These are phyloP conservation scores for Apotomis betuletana DNA, from an alignment of 2,888 invertebrate species.

Conservation along the genomic window DNA sequence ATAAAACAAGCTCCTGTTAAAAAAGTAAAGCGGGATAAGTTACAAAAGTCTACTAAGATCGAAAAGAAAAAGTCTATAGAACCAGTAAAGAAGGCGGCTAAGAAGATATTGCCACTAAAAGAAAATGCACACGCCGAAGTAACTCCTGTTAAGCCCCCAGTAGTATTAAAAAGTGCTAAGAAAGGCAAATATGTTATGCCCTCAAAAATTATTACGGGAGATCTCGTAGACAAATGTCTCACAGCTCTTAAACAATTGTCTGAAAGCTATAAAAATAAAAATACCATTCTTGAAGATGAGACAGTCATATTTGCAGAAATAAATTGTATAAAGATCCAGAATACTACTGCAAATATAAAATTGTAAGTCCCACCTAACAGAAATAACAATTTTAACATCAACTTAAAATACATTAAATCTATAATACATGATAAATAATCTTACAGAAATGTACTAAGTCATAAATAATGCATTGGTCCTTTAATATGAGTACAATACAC, in stretches of 20 bases:
- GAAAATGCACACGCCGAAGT: slow-evolving; percentile 13
- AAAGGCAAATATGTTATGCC: slow-evolving; percentile 67
- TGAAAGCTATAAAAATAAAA: slow-evolving; percentile 63
- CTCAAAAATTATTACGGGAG: slow-evolving; percentile 62
- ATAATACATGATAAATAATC: no score
- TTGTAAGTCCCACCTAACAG: slow-evolving; percentile 74
- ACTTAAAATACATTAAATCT: not conserved
- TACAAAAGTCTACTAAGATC: slow-evolving; percentile 35
- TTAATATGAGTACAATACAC: no score
- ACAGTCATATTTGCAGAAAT: slow-evolving; percentile 84
- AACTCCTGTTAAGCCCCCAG: slow-evolving; percentile 30
- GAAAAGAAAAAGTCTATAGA: slow-evolving; percentile 43
- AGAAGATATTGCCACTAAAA: slow-evolving; percentile 22
- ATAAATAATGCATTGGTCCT: no score
- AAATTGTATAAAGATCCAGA: slow-evolving; percentile 86
- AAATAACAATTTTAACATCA: no score
- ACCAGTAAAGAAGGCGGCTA: slow-evolving; percentile 35
- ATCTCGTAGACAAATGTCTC: slow-evolving; percentile 61
- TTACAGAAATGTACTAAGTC: no score
- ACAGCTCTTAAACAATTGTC: slow-evolving; percentile 64
- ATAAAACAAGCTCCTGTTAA: slow-evolving; percentile 43
- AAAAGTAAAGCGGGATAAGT: slow-evolving; percentile 40
- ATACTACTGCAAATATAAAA: slow-evolving; percentile 83
- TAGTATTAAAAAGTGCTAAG: slow-evolving; percentile 48
- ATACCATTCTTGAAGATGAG: slow-evolving; percentile 82